Conservation (phyloP, 2,888 invertebrate species). For the Ceramica pisi region DNA sequence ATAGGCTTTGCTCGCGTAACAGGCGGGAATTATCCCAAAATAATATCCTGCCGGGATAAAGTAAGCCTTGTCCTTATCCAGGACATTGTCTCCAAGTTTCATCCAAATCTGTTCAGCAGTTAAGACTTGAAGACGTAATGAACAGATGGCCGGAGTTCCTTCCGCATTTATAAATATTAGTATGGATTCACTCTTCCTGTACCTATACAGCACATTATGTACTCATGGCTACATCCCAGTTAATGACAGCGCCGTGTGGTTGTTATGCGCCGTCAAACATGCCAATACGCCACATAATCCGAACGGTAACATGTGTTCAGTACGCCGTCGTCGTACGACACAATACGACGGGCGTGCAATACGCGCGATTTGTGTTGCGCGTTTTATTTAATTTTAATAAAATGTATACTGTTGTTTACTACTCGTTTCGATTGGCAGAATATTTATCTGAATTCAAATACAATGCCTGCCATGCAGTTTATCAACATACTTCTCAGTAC, state of each 20-base stretch:
- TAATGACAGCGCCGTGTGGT: constrained; percentile 5
- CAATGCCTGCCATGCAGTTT: too few species aligned
- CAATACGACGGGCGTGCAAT: constrained; percentile 11
- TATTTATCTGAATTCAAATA: background rate
- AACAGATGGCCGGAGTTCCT: too few species aligned
- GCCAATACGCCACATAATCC: constrained; percentile 42
- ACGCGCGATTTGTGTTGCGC: constrained; percentile 9
- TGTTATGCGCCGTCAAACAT: constrained; percentile 22
- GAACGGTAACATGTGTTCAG: constrained; percentile 32
- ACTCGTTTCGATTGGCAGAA: background rate
- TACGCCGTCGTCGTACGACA: constrained; percentile 4
- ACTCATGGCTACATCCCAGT: too few species aligned
- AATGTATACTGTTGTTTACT: background rate
- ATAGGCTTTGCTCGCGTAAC: too few species aligned
- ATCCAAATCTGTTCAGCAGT: too few species aligned
- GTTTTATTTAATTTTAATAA: background rate
- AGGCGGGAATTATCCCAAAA: too few species aligned
- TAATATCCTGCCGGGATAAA: too few species aligned
- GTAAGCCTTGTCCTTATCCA: too few species aligned
- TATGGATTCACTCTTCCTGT: background rate
- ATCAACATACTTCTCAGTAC: background rate
- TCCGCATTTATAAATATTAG: too few species aligned
- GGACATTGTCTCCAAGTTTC: too few species aligned
- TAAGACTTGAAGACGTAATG: too few species aligned
- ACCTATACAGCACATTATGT: background rate